Percentiles rank a stretch among this genome's conserved stretches.
phyloP scores from a whole-genome alignment of 1,140 invertebrate genomes.

The Venustaconcha ellipsiformis region DNA sequence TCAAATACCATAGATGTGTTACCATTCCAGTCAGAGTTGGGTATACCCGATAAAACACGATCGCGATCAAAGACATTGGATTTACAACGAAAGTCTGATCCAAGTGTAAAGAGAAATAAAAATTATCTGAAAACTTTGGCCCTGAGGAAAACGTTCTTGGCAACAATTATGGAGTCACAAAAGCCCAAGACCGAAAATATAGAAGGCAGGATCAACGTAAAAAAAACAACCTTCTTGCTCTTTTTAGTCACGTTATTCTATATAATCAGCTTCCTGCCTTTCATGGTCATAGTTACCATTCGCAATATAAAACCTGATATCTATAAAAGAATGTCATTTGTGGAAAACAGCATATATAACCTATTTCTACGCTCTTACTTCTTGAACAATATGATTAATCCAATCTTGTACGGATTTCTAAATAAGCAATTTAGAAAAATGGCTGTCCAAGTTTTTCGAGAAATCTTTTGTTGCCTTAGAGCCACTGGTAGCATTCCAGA shows the following conservation, averaged over 20 bases:
- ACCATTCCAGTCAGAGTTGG: too few relatives aligned
- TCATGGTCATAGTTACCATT: conserved; percentile 18
- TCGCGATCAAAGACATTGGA: background rate
- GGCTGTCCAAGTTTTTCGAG: conserved; percentile 9
- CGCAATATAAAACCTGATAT: conserved; percentile 15
- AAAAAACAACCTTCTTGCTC: conserved; percentile 28
- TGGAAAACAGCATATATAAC: conserved; percentile 23
- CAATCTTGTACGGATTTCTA: conserved; percentile 39
- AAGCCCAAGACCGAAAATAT: too few relatives aligned
- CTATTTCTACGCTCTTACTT: conserved; percentile 38
- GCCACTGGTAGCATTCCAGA: background rate
- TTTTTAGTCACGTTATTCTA: conserved; percentile 29
- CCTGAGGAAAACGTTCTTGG: conserved; percentile 1
- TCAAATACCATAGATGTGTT: too few relatives aligned
- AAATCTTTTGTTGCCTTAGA: too few relatives aligned
- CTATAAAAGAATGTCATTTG: conserved; percentile 3
- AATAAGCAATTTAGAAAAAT: conserved; percentile 33
- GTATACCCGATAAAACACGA: too few relatives aligned
- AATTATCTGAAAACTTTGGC: conserved; percentile 8
- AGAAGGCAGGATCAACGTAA: background rate
- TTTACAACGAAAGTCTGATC: background rate
- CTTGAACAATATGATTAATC: conserved; percentile 41
- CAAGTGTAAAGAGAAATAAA: conserved; percentile 13
- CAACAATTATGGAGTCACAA: too few relatives aligned
- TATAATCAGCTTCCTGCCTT: conserved; percentile 28